A percentile compares a stretch with the other conserved stretches of the same genome.
phyloP scores from a whole-genome alignment of 2,113 vertebrate genomes.

The Chionodraco myersi region DNA sequence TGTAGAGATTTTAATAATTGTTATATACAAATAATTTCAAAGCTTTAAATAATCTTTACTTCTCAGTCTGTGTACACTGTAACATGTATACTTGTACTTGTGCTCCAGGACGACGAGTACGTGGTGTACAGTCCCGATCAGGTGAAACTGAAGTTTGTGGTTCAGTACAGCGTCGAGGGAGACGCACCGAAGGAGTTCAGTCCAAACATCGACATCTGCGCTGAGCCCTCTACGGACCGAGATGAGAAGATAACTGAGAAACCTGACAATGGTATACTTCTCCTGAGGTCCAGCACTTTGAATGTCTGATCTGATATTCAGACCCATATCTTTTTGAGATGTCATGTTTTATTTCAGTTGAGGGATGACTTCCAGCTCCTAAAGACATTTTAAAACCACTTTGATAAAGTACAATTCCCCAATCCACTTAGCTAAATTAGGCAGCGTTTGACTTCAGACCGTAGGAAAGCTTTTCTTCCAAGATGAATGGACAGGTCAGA shows the following conservation, averaged over 20 bases:
- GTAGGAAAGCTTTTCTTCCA: no score
- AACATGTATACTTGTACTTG: background rate
- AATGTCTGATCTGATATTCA: background rate
- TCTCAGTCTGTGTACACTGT: background rate
- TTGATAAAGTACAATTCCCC: background rate
- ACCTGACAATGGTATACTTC: background rate
- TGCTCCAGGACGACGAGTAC: conserved; percentile 88
- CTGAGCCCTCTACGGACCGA: conserved; percentile 12
- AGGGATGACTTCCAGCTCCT: no score
- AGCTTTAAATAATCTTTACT: no score
- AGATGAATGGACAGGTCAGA: no score
- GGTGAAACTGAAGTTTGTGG: conserved; percentile 88
- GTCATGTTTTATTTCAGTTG: background rate
- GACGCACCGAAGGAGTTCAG: conserved; percentile 83
- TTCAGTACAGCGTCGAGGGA: conserved; percentile 82
- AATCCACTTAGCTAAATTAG: background rate
- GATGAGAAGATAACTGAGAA: conserved; percentile 36
- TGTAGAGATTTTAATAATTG: no score
- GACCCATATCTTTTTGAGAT: background rate
- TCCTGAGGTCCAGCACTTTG: background rate
- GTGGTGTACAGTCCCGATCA: conserved; percentile 89
- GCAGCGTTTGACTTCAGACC: no score
- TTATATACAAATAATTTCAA: no score
- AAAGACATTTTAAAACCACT: no score
- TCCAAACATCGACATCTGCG: conserved; percentile 43